Conservation (phyloP, 2,888 invertebrate genomes). For the Eristalis pertinax region DNA sequence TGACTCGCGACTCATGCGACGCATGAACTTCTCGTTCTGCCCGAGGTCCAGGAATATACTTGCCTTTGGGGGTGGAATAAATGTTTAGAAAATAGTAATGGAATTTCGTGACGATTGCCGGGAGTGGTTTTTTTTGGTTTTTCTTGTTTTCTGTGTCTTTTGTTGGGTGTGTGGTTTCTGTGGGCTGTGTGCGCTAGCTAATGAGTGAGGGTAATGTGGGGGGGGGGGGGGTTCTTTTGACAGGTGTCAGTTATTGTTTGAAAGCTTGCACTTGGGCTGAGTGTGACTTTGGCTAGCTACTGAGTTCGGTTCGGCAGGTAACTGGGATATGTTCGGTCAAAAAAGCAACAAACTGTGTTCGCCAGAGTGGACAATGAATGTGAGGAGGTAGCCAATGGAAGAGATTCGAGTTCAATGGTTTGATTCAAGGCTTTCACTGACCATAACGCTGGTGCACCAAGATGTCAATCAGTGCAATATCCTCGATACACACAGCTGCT, state of each 20-base stretch:
- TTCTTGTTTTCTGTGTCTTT: not conserved
- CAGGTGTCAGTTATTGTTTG: constrained; percentile 13
- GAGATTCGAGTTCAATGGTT: constrained; percentile 24
- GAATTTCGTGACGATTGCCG: constrained; percentile 42
- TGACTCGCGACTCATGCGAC: constrained; percentile 71
- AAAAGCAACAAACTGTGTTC: constrained; percentile 19
- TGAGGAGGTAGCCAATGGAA: constrained; percentile 38
- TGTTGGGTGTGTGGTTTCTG: constrained; percentile 7
- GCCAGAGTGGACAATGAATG: constrained; percentile 17
- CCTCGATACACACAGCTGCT: constrained; percentile 43
- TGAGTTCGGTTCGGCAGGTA: not conserved
- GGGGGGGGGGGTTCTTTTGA: constrained; percentile 7
- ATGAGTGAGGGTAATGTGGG: constrained; percentile 19
- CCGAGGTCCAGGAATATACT: constrained; percentile 70
- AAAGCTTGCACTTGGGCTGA: constrained; percentile 14
- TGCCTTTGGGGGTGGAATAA: constrained; percentile 56
- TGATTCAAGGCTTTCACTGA: constrained; percentile 53
- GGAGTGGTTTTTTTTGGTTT: not conserved
- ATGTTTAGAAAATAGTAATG: constrained; percentile 46
- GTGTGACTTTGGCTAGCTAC: constrained; percentile 1
- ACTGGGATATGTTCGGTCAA: not conserved
- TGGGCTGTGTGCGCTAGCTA: constrained; percentile 43
- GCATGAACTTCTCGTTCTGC: constrained; percentile 65
- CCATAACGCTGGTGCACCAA: constrained; percentile 48
- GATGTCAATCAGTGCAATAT: constrained; percentile 66